These are phyloP conservation scores for Elysia chlorotica DNA, from an alignment of 1,140 invertebrate species.

Conservation along the genomic window DNA sequence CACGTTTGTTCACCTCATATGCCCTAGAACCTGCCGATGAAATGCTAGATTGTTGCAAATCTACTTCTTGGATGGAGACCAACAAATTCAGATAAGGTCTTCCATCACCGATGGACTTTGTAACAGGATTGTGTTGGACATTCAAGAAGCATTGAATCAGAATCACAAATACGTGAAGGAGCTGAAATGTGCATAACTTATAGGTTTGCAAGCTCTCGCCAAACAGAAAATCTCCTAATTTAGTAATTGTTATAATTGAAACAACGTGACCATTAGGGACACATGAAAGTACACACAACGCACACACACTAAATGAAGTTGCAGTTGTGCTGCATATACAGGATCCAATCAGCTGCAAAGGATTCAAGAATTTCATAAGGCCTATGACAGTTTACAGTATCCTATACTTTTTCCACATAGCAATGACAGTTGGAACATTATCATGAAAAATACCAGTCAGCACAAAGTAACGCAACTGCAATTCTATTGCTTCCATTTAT, in stretches of 20 bases:
- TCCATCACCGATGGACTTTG: background rate
- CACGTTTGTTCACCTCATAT: too few species aligned
- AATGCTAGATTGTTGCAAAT: background rate
- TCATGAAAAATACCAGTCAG: background rate
- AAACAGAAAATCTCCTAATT: background rate
- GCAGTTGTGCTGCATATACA: background rate
- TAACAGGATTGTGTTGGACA: background rate
- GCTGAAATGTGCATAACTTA: background rate
- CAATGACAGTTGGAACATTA: background rate
- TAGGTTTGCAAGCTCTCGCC: too few species aligned
- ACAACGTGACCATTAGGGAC: background rate
- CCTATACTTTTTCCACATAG: background rate
- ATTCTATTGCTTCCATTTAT: background rate
- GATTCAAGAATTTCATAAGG: background rate
- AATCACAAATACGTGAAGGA: background rate
- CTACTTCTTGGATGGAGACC: background rate
- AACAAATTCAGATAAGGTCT: background rate
- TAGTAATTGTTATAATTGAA: background rate
- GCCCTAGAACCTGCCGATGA: too few species aligned
- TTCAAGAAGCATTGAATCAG: background rate
- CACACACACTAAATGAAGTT: background rate
- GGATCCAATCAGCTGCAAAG: background rate
- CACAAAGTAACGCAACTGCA: background rate
- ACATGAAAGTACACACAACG: background rate
- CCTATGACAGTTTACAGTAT: background rate